These are phyloP conservation scores for Drosophila triauraria DNA, from an alignment of 1,140 invertebrate species.

Conservation along the genomic window DNA sequence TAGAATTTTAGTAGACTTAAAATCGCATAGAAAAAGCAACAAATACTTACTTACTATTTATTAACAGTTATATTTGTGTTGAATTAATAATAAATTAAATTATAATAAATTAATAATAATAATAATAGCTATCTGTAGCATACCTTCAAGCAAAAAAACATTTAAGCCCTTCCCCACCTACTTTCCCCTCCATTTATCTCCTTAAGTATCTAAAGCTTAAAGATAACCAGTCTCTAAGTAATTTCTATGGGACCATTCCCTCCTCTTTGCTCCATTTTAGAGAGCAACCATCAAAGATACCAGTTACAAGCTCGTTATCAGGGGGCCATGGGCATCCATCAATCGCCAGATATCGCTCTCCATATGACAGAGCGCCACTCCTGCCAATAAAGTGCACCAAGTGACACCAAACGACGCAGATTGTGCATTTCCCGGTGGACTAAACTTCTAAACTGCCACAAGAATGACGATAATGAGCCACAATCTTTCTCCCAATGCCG, in stretches of 20 bases:
- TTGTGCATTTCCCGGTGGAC: conserved; percentile 23
- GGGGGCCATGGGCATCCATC: conserved; percentile 1
- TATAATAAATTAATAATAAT: too few relatives aligned
- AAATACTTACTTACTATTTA: too few relatives aligned
- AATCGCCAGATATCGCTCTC: conserved; percentile 7
- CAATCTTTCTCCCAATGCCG: conserved; percentile 27
- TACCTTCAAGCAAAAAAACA: too few relatives aligned
- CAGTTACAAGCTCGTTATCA: conserved; percentile 21
- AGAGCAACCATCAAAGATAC: not conserved
- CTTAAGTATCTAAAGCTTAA: not conserved
- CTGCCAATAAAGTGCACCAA: conserved; percentile 39
- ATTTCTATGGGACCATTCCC: not conserved
- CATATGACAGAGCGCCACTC: conserved; percentile 52
- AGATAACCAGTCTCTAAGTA: not conserved
- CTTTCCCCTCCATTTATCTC: conserved; percentile 8
- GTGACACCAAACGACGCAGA: conserved; percentile 61
- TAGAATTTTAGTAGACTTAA: too few relatives aligned
- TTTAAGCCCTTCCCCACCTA: not conserved
- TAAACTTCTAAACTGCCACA: conserved; percentile 51
- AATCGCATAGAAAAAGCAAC: too few relatives aligned
- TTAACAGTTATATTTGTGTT: not conserved
- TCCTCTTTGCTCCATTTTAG: not conserved
- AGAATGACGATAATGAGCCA: conserved; percentile 69
- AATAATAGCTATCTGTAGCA: too few relatives aligned
- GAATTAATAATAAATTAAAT: too few relatives aligned